These are phyloP conservation scores for Rhingia campestris DNA, from an alignment of 2,888 invertebrate genomes.

Conservation along the genomic window DNA sequence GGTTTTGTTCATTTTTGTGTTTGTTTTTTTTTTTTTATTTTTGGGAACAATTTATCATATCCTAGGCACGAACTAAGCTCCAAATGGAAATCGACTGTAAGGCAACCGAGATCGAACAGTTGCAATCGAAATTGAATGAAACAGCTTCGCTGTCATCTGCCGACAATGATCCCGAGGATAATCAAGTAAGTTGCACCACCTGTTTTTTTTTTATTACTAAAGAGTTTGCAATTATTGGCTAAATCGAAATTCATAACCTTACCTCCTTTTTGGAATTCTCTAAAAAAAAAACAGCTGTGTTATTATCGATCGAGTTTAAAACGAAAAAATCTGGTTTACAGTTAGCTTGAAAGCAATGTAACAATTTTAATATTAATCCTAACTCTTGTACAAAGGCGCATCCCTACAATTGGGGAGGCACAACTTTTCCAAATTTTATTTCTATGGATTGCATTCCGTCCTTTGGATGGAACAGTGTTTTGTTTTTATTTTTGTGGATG, in stretches of 20 bases:
- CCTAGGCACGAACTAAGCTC: conserved; percentile 86
- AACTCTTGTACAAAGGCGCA: conserved; percentile 6
- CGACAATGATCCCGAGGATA: conserved; percentile 91
- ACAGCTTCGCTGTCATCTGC: conserved; percentile 95
- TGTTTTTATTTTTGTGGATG: conserved; percentile 8
- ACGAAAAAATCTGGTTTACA: conserved; percentile 18
- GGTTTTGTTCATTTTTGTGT: background rate
- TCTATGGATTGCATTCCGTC: conserved; percentile 16
- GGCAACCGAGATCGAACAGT: conserved; percentile 96
- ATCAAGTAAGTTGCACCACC: conserved; percentile 80
- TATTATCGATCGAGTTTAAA: conserved; percentile 6
- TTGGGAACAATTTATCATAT: background rate
- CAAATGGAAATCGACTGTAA: conserved; percentile 99
- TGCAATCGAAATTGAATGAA: conserved; percentile 94
- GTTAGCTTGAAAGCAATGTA: conserved; percentile 46
- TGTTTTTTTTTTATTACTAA: background rate
- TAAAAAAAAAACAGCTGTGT: conserved; percentile 10
- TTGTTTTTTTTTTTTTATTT: conserved; percentile 4
- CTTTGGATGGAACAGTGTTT: conserved; percentile 19
- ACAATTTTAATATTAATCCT: conserved; percentile 20
- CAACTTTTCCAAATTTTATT: conserved; percentile 21
- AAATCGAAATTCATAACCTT: conserved; percentile 27
- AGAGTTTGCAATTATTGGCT: conserved; percentile 28
- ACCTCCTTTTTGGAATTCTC: conserved; percentile 17
- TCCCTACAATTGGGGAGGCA: conserved; percentile 2